Evolutionary conservation across 2,888 invertebrate species (phyloP).

Genomic region (Tholera decimalis): DNA sequence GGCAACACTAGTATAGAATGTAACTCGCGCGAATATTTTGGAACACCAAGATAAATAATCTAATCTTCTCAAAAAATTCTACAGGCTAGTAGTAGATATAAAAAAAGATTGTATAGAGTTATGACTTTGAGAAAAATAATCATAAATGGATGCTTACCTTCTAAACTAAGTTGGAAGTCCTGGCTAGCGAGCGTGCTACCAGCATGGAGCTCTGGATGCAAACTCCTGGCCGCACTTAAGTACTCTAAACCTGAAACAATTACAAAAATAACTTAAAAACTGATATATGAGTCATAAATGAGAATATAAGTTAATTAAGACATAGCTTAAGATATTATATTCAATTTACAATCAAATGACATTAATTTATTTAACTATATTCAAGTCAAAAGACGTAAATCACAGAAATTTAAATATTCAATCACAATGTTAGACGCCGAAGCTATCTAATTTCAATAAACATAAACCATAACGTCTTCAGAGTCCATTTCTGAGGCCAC

Average conservation of each 20-base stretch:
- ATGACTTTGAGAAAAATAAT: too few species aligned
- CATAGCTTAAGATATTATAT: conserved; percentile 21
- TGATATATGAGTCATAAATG: background rate
- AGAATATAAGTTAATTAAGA: conserved; percentile 29
- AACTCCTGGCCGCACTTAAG: conserved; percentile 87
- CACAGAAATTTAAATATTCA: conserved; percentile 36
- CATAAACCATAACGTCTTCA: conserved; percentile 61
- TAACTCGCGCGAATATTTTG: background rate
- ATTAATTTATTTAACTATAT: conserved; percentile 35
- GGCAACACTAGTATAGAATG: too few species aligned
- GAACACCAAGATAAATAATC: background rate
- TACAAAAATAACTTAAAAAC: conserved; percentile 7
- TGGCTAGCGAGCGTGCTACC: conserved; percentile 95
- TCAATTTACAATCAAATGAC: conserved; percentile 18
- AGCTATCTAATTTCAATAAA: conserved; percentile 61
- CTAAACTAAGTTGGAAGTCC: conserved; percentile 97
- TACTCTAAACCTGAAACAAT: conserved; percentile 88
- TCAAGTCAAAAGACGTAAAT: conserved; percentile 34
- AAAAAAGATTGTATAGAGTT: too few species aligned
- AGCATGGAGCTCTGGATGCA: conserved; percentile 92
- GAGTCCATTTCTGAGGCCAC: conserved; percentile 60
- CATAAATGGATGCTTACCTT: too few species aligned
- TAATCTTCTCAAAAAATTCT: background rate
- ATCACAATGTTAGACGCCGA: conserved; percentile 39
- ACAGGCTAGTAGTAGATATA: background rate